Conservation (phyloP, 2,797 vertebrate genomes). For the Onychomys arenicola region DNA sequence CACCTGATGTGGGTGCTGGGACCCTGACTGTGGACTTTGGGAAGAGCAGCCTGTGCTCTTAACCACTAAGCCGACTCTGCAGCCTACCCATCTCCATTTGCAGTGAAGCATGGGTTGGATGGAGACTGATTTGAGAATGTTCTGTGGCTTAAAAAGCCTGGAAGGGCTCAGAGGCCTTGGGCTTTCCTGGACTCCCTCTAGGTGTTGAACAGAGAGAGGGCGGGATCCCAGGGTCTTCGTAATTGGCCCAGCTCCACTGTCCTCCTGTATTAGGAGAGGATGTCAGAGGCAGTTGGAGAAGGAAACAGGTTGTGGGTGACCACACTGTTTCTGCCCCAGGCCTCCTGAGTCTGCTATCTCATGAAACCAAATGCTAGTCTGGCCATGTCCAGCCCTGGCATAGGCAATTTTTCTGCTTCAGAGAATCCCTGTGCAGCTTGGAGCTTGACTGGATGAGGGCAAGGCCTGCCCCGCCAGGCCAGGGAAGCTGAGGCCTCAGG, state of each 20-base stretch:
- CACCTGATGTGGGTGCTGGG: background rate
- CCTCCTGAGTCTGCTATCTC: background rate
- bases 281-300: background rate
- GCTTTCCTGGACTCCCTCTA: background rate
- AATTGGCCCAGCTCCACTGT: background rate
- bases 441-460: fast-evolving
- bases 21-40: background rate
- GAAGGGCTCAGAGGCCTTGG: background rate
- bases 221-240: background rate
- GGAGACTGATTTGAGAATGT: background rate
- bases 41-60: background rate
- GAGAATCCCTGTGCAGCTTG: background rate
- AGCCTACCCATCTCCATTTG: background rate
- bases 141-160: background rate
- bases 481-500: background rate
- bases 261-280: background rate
- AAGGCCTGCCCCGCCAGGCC: background rate
- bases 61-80: background rate
- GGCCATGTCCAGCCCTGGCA: background rate
- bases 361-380: background rate
- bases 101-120: no score
- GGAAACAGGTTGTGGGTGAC: background rate
- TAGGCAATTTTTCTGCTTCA: background rate
- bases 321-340: background rate
- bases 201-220: background rate